phyloP scores from a whole-genome alignment of 2,113 vertebrate species.

The Herpailurus yagouaroundi region DNA sequence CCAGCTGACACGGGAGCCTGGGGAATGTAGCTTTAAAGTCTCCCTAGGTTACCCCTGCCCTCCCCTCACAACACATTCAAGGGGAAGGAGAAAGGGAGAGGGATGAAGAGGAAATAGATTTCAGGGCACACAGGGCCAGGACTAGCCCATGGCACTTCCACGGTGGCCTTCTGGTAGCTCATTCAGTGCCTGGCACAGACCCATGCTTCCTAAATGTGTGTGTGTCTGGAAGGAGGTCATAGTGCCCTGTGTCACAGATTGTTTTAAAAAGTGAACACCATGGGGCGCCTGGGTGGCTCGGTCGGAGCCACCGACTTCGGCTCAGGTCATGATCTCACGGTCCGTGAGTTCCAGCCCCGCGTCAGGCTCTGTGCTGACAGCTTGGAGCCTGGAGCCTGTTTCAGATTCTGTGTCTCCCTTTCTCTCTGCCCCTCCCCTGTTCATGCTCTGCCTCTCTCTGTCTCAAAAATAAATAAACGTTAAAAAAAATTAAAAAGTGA shows the following conservation, averaged over 20 bases:
- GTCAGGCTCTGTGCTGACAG: no score
- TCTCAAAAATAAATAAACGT: no score
- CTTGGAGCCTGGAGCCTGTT: no score
- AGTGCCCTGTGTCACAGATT: fast-evolving
- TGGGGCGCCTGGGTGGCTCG: no score
- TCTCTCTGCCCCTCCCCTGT: no score
- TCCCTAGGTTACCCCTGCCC: background rate
- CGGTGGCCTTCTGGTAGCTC: background rate
- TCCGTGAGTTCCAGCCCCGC: no score
- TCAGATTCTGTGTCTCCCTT: no score
- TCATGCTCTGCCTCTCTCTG: no score
- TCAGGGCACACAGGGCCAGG: background rate
- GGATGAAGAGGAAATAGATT: background rate
- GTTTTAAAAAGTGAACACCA: background rate
- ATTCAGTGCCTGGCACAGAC: background rate
- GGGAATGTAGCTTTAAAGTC: background rate
- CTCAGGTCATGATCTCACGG: no score
- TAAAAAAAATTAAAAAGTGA: background rate
- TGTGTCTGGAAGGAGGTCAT: background rate
- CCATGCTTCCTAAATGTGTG: background rate
- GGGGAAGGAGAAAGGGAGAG: background rate
- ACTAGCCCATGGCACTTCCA: background rate
- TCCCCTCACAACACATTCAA: fast-evolving
- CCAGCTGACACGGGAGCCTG: background rate
- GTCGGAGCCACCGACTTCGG: no score